Evolutionary conservation across 2,888 invertebrate genomes (phyloP), one percentile per base, ranked within the genome.

Genomic region (Eustalomyia histrio): DNA sequence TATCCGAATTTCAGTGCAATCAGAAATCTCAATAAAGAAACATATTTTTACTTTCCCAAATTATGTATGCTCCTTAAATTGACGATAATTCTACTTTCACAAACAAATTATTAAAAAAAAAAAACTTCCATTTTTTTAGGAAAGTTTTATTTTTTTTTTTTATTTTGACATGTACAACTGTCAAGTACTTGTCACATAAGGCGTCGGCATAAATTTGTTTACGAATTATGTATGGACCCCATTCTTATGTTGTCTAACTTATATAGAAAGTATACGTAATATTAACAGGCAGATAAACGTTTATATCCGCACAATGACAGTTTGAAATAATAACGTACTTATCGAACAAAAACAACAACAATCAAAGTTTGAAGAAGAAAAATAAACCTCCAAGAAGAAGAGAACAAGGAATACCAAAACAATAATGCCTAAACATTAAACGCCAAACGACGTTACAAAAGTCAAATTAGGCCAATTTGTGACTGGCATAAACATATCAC

Each of bases 381-480:
- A n/a, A 39, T 47, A 9, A 64, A 68, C 39, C 69, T n/a, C n/a
- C 57, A 47, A 50, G 21, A 14, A 55, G 43, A 8, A 14, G 14
- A 57, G 33, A 18, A 43, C 63, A 33, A 52, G 58, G 16, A 47
- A 57, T 50, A 29, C n/a, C 33, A 55, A 35, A 72, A 39, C 60
- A 80, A 80, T 75, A 83, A 83, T 78, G 65, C 74, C 47, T 43
- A 52, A 79, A 71, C 72, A 82, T 79, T 80, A 73, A 76, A 76
- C 55, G 52, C 71, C 72, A 72, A 78, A 71, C 81, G 79, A 82
- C 53, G 83, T 79, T 84, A 83, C 83, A 84, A 85, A 84, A 84
- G 85, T 84, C 85, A 85, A 84, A 84, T 84, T 84, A 85, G 84
- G 83, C 84, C 85, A 84, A 84, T 84, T 85, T 85, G 84, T 84